These are phyloP conservation scores for Fragum sueziense DNA, from an alignment of 2,888 invertebrate species.

Conservation along the genomic window DNA sequence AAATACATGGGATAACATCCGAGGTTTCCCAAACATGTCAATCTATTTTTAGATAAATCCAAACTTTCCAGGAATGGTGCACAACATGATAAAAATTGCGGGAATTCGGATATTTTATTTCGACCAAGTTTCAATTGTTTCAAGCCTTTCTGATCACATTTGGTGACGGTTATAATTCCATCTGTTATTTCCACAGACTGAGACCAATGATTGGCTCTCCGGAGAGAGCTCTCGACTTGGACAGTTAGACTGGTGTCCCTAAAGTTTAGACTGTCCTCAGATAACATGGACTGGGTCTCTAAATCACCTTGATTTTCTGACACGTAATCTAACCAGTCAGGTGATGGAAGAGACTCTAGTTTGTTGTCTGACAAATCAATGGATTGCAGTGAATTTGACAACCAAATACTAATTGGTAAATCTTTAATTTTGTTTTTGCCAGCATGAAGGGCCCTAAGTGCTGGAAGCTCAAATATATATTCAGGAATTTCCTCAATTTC, in stretches of 20 bases:
- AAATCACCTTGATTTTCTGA: background rate
- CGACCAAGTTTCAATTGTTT: slow-evolving; percentile 91
- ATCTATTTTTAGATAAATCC: slow-evolving; percentile 94
- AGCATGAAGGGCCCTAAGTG: slow-evolving; percentile 91
- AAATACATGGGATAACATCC: slow-evolving; percentile 94
- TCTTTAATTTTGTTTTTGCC: slow-evolving; percentile 93
- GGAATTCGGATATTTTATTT: slow-evolving; percentile 94
- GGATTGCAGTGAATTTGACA: slow-evolving; percentile 53
- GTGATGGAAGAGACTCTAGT: slow-evolving; percentile 42
- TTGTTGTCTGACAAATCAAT: slow-evolving; percentile 60
- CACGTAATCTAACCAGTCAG: slow-evolving; percentile 12
- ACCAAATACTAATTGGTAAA: slow-evolving; percentile 83
- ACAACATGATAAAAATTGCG: slow-evolving; percentile 93
- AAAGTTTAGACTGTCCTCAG: slow-evolving; percentile 7
- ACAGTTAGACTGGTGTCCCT: background rate
- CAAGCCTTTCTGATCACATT: slow-evolving; percentile 65
- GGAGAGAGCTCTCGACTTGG: background rate
- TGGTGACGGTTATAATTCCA: slow-evolving; percentile 41
- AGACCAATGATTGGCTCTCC: slow-evolving; percentile 49
- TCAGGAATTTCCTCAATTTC: slow-evolving; percentile 93
- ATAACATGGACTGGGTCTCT: slow-evolving; percentile 1
- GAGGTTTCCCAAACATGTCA: slow-evolving; percentile 89
- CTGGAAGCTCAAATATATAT: slow-evolving; percentile 91
- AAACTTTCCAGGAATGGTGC: slow-evolving; percentile 93
- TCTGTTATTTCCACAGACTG: slow-evolving; percentile 42